phyloP scores from a whole-genome alignment of 2,113 vertebrate species.

The Pituophis catenifer region DNA sequence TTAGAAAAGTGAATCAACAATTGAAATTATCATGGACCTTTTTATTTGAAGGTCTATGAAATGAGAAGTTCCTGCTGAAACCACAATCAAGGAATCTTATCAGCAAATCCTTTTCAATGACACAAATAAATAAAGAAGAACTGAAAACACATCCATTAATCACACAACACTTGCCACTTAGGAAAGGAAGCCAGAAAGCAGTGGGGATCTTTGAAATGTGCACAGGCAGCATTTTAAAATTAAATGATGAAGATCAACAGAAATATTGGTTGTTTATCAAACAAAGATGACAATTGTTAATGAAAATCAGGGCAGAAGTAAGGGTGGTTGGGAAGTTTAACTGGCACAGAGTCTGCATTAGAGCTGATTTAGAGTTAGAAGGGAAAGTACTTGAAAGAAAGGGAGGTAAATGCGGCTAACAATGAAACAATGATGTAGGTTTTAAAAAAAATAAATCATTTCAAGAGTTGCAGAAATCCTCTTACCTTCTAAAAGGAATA shows the following conservation, averaged over 20 bases:
- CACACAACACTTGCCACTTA: conserved; percentile 26
- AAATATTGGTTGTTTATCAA: conserved; percentile 44
- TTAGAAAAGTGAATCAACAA: neutral
- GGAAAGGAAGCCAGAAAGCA: conserved; percentile 25
- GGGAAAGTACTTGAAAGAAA: conserved; percentile 18
- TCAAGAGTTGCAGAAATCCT: conserved; percentile 16
- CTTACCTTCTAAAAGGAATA: conserved; percentile 34
- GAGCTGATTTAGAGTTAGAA: conserved; percentile 34
- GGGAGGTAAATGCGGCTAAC: conserved; percentile 23
- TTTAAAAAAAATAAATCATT: conserved; percentile 39
- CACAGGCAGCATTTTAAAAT: conserved; percentile 25
- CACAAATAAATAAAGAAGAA: conserved; percentile 42
- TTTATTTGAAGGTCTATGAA: conserved; percentile 18
- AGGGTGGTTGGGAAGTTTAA: conserved; percentile 20
- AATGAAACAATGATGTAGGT: conserved; percentile 10
- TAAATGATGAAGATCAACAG: conserved; percentile 52
- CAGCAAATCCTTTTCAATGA: conserved; percentile 41
- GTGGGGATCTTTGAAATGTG: conserved; percentile 4
- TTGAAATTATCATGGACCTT: neutral
- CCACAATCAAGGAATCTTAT: conserved; percentile 34
- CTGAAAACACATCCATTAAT: conserved; percentile 34
- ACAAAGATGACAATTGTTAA: conserved; percentile 45
- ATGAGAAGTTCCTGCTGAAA: conserved; percentile 28
- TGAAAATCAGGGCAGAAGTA: conserved; percentile 34
- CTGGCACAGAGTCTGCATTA: conserved; percentile 35